Conservation (phyloP, 2,113 vertebrate species). For the Verasper variegatus region DNA sequence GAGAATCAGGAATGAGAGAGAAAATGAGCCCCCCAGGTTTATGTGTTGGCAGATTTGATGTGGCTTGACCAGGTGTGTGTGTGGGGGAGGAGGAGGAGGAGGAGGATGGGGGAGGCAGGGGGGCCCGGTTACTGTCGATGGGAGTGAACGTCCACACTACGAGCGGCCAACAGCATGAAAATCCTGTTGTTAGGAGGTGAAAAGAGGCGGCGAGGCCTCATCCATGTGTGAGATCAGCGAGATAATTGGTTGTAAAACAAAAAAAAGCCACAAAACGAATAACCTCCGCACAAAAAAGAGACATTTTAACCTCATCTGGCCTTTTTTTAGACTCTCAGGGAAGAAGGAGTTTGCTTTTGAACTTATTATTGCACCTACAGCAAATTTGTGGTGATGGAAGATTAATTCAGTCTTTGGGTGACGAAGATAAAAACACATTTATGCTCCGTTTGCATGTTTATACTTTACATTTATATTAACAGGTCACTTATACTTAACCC, state of each 20-base stretch:
- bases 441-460: too few relatives aligned
- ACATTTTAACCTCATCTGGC: conserved; percentile 3
- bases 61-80: conserved; percentile 56
- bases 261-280: conserved; percentile 10
- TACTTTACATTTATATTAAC: too few relatives aligned
- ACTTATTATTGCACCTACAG: too few relatives aligned
- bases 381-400: too few relatives aligned
- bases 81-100: conserved; percentile 27
- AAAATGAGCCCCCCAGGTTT: conserved; percentile 46
- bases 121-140: conserved; percentile 20
- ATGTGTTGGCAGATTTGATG: conserved; percentile 56
- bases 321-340: neutral
- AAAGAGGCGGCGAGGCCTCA: conserved; percentile 24
- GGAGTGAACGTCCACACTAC: conserved; percentile 53
- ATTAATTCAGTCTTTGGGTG: too few relatives aligned
- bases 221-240: conserved; percentile 34
- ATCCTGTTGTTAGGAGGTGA: conserved; percentile 27
- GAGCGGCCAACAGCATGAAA: conserved; percentile 37
- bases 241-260: conserved; percentile 31
- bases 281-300: conserved; percentile 11
- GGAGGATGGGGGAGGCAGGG: conserved; percentile 10
- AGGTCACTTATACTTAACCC: too few relatives aligned
- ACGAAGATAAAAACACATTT: too few relatives aligned
- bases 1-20: conserved; percentile 36
- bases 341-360: neutral